Base-by-base conservation (phyloP, 2,797 vertebrate species). In the Leuciscus waleckii region DNA sequence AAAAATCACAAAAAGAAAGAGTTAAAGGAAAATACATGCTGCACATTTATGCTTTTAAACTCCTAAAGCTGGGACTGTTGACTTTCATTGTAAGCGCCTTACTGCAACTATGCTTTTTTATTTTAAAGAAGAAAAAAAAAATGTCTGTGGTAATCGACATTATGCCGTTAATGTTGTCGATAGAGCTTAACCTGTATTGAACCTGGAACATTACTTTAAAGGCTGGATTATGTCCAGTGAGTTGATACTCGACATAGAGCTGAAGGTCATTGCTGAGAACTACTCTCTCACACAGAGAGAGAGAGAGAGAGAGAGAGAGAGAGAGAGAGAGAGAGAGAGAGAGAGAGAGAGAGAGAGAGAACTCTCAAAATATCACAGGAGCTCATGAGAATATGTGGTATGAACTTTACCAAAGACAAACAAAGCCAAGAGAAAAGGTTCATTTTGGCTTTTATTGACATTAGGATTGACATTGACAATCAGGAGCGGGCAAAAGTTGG, bases 351-450 rank as follows among this genome's bases (percentile, higher is more conserved):
- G 49, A 41, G 16, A 81, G 67, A 61, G 37, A n/a, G 21, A 65
- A n/a, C 37, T 69, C n/a, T 61, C 17, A 70, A 78, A 84, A 79
- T 84, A 79, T 78, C 83, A 84, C 65, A 61, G 37, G 32, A 75
- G 32, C 61, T 21, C 61, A 77, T 16, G 65, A 79, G 49, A 84
- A 43, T 70, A 70, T 54, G 46, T 2, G n/a, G 32, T 41, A 32
- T 78, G 29, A 70, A 70, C 49, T 84, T 84, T 67, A 68, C 58
- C 46, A 68, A 76, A 76, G 61, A 39, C 71, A 69, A 84, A 71
- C 65, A 78, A 58, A 37, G 37, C 10, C 37, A 71, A 32, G 29
- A 79, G 39, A 70, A 78, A 58, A 58, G 49, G 29, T 79, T 58
- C 8, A 58, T 67, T 83, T 76, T 37, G 43, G 35, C 7, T 71